Evolutionary conservation across 1,140 invertebrate genomes (phyloP).

Genomic region (Zaprionus africanus): DNA sequence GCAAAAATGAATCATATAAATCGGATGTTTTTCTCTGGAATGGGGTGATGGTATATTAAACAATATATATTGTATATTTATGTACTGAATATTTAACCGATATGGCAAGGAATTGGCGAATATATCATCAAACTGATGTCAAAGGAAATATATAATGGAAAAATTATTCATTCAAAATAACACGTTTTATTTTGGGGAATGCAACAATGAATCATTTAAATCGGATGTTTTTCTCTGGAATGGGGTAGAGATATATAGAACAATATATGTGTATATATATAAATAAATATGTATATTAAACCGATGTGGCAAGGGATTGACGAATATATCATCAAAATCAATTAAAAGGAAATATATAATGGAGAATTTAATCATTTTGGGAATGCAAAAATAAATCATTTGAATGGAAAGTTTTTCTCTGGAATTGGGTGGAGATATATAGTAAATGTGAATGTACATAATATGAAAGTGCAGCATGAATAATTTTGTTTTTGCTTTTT

Average conservation of each 20-base stretch:
- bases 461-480: background rate
- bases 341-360: too few species aligned
- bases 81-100: constrained; percentile 4
- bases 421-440: background rate
- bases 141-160: constrained; percentile 70
- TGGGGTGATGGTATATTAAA: background rate
- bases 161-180: constrained; percentile 58
- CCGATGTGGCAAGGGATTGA: too few species aligned
- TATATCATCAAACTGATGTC: constrained; percentile 66
- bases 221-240: background rate
- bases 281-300: background rate
- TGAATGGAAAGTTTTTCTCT: too few species aligned
- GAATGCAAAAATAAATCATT: constrained; percentile 16
- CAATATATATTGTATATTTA: background rate
- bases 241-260: background rate
- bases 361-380: too few species aligned
- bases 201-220: constrained; percentile 17
- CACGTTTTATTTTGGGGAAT: constrained; percentile 13
- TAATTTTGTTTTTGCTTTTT: background rate
- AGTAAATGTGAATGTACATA: too few species aligned
- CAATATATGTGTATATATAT: background rate
- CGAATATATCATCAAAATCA: too few species aligned
- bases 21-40: constrained; percentile 2
- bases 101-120: constrained; percentile 56
- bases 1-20: constrained; percentile 30